Percentiles rank a stretch among this genome's conserved stretches.
phyloP scores from a whole-genome alignment of 2,888 invertebrate species.

The Xestoiulus laeticollis region DNA sequence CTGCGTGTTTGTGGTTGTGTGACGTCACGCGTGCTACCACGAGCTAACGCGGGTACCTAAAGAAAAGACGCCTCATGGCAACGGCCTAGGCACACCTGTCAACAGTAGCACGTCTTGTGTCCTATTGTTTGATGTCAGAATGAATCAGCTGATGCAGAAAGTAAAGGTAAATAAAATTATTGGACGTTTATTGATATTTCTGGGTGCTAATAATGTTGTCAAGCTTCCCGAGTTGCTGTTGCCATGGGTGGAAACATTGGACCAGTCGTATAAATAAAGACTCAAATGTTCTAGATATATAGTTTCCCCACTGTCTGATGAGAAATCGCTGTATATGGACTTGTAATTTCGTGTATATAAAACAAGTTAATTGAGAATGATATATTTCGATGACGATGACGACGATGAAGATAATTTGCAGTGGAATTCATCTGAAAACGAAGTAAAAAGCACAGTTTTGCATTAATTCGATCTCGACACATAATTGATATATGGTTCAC shows the following conservation, averaged over 20 bases:
- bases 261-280: background rate
- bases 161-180: conserved; percentile 45
- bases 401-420: background rate
- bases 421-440: conserved; percentile 36
- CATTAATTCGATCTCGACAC: background rate
- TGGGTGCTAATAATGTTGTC: background rate
- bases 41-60: no score
- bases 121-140: background rate
- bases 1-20: no score
- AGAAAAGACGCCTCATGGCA: no score
- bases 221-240: background rate
- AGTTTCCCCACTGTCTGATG: no score
- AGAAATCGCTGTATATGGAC: no score
- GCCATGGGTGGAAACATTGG: background rate
- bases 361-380: background rate
- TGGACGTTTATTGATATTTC: background rate
- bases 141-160: conserved; percentile 50
- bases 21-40: no score
- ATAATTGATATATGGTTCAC: no score
- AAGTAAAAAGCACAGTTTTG: background rate
- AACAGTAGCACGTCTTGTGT: background rate
- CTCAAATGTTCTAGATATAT: no score
- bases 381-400: background rate
- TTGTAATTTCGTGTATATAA: no score
- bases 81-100: no score